These are phyloP conservation scores for Cephalophus harveyi DNA, from an alignment of 2,113 vertebrate genomes.

Conservation along the genomic window DNA sequence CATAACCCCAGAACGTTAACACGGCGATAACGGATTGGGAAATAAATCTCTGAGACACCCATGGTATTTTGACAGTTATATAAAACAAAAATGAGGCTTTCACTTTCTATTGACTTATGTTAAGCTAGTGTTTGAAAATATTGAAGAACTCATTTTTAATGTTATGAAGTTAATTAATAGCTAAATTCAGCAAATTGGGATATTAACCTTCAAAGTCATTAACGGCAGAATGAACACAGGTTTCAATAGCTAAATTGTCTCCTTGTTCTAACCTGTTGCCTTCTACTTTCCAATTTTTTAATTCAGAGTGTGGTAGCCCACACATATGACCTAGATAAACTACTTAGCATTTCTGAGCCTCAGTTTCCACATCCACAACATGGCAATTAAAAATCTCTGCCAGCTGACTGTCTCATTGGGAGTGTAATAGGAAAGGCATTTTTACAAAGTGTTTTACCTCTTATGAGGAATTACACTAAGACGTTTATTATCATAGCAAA, in stretches of 20 bases:
- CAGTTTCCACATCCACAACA: slow-evolving; percentile 45
- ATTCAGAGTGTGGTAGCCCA: not conserved
- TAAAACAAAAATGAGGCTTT: slow-evolving; percentile 11
- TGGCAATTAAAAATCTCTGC: slow-evolving; percentile 52
- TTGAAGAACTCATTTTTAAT: not conserved
- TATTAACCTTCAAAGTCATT: not conserved
- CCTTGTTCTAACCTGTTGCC: not conserved
- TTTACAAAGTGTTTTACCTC: slow-evolving; percentile 57
- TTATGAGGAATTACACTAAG: slow-evolving; percentile 34
- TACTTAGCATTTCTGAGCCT: slow-evolving; percentile 2
- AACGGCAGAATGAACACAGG: not conserved
- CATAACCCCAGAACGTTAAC: not conserved
- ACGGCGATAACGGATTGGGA: not conserved
- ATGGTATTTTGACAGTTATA: not conserved
- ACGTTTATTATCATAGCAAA: slow-evolving; percentile 26
- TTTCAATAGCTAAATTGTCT: not conserved
- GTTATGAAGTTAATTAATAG: not conserved
- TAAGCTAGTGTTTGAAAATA: not conserved
- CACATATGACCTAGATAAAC: slow-evolving; percentile 23
- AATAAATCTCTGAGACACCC: not conserved
- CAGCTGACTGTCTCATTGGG: slow-evolving; percentile 51
- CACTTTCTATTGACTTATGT: not conserved
- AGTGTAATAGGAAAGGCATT: slow-evolving; percentile 52
- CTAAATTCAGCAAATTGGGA: not conserved
- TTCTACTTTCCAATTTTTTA: not conserved